These are phyloP conservation scores for Paedocypris micromegethes DNA, from an alignment of 2,797 vertebrate genomes.

Conservation along the genomic window DNA sequence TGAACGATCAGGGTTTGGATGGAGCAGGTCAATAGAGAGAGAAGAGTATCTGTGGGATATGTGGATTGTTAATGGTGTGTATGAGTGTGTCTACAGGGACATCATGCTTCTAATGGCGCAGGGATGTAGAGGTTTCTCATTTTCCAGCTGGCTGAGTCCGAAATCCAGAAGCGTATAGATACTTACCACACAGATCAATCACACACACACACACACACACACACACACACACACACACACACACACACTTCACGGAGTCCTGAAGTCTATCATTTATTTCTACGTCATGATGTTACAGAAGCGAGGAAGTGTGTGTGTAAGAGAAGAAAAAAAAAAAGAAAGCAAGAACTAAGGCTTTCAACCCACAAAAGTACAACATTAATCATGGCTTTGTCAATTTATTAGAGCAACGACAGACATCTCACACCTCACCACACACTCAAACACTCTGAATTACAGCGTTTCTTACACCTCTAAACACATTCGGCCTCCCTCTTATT, in stretches of 20 bases:
- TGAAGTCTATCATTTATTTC: slow-evolving; percentile 33
- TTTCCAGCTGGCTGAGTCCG: slow-evolving; percentile 71
- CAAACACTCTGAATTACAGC: not conserved
- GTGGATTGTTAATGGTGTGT: slow-evolving; percentile 23
- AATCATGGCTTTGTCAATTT: slow-evolving; percentile 23
- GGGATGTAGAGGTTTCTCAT: slow-evolving; percentile 77
- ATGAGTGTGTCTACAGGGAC: slow-evolving; percentile 30
- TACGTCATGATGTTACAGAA: slow-evolving; percentile 15
- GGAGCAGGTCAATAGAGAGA: slow-evolving; percentile 6
- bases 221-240: slow-evolving; percentile 15
- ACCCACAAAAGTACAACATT: slow-evolving; percentile 16
- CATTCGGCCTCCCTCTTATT: no score
- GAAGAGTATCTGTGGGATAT: slow-evolving; percentile 19
- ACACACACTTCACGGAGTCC: not conserved
- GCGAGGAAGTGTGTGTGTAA: not conserved
- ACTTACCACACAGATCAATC: slow-evolving; percentile 42
- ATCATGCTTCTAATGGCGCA: slow-evolving; percentile 61
- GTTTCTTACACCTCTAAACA: no score
- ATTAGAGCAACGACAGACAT: slow-evolving; percentile 5
- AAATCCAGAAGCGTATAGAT: slow-evolving; percentile 41
- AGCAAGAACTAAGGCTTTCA: slow-evolving; percentile 7
- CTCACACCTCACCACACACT: not conserved
- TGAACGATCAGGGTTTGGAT: slow-evolving; percentile 7
- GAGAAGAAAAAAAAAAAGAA: not conserved
- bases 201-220: slow-evolving; percentile 25